These are phyloP conservation scores for Harpalus rufipes DNA, from an alignment of 2,888 invertebrate species.

Conservation along the genomic window DNA sequence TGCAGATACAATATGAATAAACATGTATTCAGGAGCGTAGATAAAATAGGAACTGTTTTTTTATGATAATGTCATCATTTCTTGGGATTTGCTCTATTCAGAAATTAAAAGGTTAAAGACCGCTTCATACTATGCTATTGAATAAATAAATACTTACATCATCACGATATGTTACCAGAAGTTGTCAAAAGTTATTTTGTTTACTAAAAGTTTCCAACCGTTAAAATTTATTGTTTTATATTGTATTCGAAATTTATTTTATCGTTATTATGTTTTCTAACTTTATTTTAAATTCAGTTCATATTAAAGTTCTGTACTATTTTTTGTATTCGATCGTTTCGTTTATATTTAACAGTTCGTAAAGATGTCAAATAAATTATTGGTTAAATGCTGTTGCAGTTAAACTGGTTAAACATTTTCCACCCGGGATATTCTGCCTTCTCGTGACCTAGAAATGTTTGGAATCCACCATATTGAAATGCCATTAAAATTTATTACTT, in stretches of 20 bases:
- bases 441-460: conserved; percentile 11
- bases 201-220: conserved; percentile 17
- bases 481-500: conserved; percentile 43
- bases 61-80: conserved; percentile 41
- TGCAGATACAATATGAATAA: conserved; percentile 23
- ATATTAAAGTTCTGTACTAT: background rate
- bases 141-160: conserved; percentile 37
- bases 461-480: conserved; percentile 42
- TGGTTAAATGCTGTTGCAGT: conserved; percentile 23
- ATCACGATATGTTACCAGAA: conserved; percentile 15
- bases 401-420: conserved; percentile 15
- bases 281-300: conserved; percentile 3
- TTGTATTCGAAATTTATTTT: background rate
- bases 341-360: conserved; percentile 25
- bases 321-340: conserved; percentile 10
- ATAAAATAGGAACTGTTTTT: conserved; percentile 26
- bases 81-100: conserved; percentile 5
- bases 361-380: conserved; percentile 31
- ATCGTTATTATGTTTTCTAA: conserved; percentile 1
- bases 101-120: conserved; percentile 44
- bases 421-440: background rate
- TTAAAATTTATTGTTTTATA: conserved; percentile 10
- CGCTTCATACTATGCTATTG: conserved; percentile 2
- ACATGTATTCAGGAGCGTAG: conserved; percentile 1
- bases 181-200: conserved; percentile 29